Evolutionary conservation across 1,140 invertebrate genomes (phyloP), one percentile per base, ranked within the genome.

Genomic region (Tetraneura akinire): DNA sequence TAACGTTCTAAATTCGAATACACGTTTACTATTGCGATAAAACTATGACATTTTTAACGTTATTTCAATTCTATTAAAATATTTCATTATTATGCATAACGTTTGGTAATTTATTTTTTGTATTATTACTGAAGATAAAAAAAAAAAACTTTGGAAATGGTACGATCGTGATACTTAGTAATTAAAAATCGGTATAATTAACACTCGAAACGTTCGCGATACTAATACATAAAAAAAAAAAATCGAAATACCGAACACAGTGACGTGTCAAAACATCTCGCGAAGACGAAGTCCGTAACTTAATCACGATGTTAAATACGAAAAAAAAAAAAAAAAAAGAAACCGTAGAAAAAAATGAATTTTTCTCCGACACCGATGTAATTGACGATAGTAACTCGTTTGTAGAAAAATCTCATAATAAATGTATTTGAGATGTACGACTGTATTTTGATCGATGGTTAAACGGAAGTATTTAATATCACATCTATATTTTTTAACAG

Each of bases 201-300:
- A 60, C 57, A 13, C 21, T 14, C 57, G 11, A n/a, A n/a, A 21
- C 8, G 32, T 37, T 4, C 32, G 3, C 8, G 32, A 37, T 4
- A 62, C 16, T 32, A 62, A 16, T 62, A 62, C 23, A 14, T 18
- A 26, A 18, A 18, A 16, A 62, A 62, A 62, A 60, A 62, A 32
- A 62, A 32, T 32, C 62, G 29, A 21, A 68, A 11, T 9, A 62
- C 1, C 29, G 6, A 23, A 13, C 11, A n/a, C 10, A 23, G n/a
- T 32, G 64, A 45, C 32, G 64, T 68, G 64, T 68, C 64, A 45
- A 68, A 68, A 45, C 29, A n/a, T 68, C 64, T 68, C 37, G 64
- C 64, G n/a, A 45, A 8, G 13, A 45, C 37, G 26, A 68, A n/a
- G 37, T 18, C 32, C 18, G 32, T 64, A 29, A 9, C n/a, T n/a